Evolutionary conservation across 1,140 invertebrate species (phyloP).

Genomic region (Drosophila orosa): DNA sequence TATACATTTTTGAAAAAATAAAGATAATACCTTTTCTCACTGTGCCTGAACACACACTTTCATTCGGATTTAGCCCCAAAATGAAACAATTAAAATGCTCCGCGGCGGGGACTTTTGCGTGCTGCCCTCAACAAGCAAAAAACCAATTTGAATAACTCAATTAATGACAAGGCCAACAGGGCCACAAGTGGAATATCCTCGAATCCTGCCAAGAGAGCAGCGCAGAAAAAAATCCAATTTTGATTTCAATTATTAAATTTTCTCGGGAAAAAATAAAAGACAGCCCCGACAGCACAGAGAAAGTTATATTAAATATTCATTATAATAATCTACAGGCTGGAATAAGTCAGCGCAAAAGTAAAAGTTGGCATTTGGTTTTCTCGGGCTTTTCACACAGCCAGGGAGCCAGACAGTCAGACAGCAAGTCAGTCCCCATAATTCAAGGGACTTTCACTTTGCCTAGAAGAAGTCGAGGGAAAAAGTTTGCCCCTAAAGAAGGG

Average conservation of each 20-base stretch:
- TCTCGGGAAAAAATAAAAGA: slow-evolving; percentile 17
- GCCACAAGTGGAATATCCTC: slow-evolving; percentile 29
- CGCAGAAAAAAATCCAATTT: slow-evolving; percentile 38
- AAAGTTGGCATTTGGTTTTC: slow-evolving; percentile 55
- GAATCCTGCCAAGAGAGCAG: slow-evolving; percentile 29
- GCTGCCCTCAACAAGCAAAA: slow-evolving; percentile 38
- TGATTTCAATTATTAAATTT: slow-evolving; percentile 58
- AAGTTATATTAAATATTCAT: slow-evolving; percentile 78
- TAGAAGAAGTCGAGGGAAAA: slow-evolving; percentile 41
- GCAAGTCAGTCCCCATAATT: slow-evolving; percentile 54
- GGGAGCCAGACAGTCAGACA: slow-evolving; percentile 6
- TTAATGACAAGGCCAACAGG: slow-evolving; percentile 53
- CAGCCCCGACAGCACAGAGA: slow-evolving; percentile 13
- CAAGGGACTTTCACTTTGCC: slow-evolving; percentile 54
- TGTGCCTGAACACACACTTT: slow-evolving; percentile 1
- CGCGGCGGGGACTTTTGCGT: slow-evolving; percentile 26
- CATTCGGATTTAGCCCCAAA: slow-evolving; percentile 28
- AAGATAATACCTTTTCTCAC: background rate
- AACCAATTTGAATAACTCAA: slow-evolving; percentile 68
- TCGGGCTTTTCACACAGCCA: slow-evolving; percentile 27
- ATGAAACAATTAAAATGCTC: slow-evolving; percentile 66
- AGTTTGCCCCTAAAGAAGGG: slow-evolving; percentile 32
- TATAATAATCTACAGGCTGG: slow-evolving; percentile 68
- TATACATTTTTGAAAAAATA: no score
- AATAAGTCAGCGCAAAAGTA: slow-evolving; percentile 48